These are phyloP conservation scores for Mormyrops boulengeri DNA, from an alignment of 2,797 vertebrate species.

Conservation along the genomic window DNA sequence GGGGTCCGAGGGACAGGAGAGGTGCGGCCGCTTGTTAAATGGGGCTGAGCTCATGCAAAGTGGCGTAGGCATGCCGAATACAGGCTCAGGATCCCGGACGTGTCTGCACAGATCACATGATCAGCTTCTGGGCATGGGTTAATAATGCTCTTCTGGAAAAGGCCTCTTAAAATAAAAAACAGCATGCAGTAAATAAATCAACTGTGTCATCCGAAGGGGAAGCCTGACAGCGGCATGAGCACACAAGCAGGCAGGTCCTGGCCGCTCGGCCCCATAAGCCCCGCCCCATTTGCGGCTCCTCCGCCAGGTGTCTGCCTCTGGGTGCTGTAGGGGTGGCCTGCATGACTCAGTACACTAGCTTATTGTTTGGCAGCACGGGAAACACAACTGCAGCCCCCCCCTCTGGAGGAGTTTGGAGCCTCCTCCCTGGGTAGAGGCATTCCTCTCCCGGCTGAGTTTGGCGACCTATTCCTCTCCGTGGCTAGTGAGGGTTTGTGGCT, in stretches of 20 bases:
- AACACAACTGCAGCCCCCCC: neutral
- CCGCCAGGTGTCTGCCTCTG: constrained; percentile 21
- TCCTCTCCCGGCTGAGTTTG: neutral
- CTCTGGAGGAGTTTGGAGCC: neutral
- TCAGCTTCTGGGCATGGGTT: neutral
- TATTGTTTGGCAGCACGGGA: neutral
- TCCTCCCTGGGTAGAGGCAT: neutral
- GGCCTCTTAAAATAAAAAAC: neutral
- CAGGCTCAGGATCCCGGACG: neutral
- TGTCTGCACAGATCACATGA: neutral
- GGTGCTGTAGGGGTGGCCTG: neutral
- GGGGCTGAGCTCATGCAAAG: neutral
- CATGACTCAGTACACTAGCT: neutral
- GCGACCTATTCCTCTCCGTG: neutral
- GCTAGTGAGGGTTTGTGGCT: neutral
- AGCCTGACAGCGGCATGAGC: neutral
- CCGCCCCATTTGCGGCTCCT: neutral
- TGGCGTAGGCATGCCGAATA: neutral
- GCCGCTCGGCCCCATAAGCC: neutral
- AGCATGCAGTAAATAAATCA: neutral
- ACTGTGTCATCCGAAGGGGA: neutral
- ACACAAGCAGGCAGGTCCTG: neutral
- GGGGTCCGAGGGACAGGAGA: neutral
- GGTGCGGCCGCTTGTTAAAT: neutral
- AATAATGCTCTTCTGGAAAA: neutral